Evolutionary conservation across 2,113 vertebrate species (phyloP).

Genomic region (Mus musculus): GRCm39 chr14:49239501-49240000

Average conservation of each 20-base stretch:
- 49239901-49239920: background rate
- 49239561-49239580: background rate
- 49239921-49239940: background rate
- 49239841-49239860: background rate
- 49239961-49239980: background rate
- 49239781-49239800: background rate
- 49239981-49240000: background rate
- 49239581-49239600: background rate
- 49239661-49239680: background rate
- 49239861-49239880: background rate
- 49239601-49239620: background rate
- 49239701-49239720: background rate
- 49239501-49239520: background rate
- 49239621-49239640: background rate
- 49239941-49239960: background rate
- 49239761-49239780: background rate
- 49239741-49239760: background rate
- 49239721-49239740: background rate
- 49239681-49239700: background rate
- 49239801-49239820: background rate
- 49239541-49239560: background rate
- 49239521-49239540: constrained; percentile 15
- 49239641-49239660: background rate
- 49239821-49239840: background rate
- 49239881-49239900: background rate